phyloP scores from a whole-genome alignment of 2,797 vertebrate species.

The Myotis pilosus region DNA sequence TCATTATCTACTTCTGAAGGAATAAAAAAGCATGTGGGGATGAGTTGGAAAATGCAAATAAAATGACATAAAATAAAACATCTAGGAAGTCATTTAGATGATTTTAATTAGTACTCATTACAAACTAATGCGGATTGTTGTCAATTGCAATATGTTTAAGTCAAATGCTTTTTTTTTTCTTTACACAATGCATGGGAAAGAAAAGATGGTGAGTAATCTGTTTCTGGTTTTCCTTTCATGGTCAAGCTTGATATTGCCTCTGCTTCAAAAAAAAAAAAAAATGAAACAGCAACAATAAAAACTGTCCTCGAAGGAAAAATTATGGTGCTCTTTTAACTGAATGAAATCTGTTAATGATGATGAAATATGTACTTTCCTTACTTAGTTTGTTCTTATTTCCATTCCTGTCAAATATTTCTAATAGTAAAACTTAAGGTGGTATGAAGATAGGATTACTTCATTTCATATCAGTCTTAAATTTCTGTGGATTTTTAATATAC shows the following conservation, averaged over 20 bases:
- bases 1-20: not conserved
- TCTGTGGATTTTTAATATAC: conserved; percentile 2
- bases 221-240: not conserved
- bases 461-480: not conserved
- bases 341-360: conserved; percentile 57
- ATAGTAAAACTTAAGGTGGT: not conserved
- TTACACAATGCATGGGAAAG: not conserved
- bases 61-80: not conserved
- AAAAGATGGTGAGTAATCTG: conserved; percentile 61
- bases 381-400: conserved; percentile 32
- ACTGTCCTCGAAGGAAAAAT: conserved; percentile 31
- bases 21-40: not conserved
- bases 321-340: conserved; percentile 52
- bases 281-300: not conserved
- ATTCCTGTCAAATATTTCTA: conserved; percentile 19
- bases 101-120: conserved; percentile 65
- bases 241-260: conserved; percentile 27
- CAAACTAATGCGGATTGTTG: conserved; percentile 17
- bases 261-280: conserved; percentile 42
- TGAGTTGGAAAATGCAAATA: not conserved
- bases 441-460: not conserved
- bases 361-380: conserved; percentile 48
- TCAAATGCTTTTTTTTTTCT: conserved; percentile 59
- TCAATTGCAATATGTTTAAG: conserved; percentile 60
- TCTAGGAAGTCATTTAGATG: conserved; percentile 17